phyloP scores from a whole-genome alignment of 1,140 invertebrate species.

The Cotesia glomerata region DNA sequence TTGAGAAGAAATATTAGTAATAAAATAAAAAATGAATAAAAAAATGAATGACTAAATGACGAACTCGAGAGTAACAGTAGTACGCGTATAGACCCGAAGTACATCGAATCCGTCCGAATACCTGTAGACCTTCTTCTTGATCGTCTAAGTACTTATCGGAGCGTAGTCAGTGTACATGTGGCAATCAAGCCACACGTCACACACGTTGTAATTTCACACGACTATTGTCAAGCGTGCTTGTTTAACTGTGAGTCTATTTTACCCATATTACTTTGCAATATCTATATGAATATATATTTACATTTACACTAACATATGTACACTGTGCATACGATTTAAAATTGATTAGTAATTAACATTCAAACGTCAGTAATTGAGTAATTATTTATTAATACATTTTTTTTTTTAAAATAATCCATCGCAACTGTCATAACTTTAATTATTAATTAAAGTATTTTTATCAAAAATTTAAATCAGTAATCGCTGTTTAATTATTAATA shows the following conservation, averaged over 20 bases:
- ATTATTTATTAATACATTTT: no score
- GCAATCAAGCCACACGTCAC: constrained; percentile 56
- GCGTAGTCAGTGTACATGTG: constrained; percentile 57
- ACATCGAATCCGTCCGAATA: constrained; percentile 41
- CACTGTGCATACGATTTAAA: neutral
- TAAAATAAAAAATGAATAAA: no score
- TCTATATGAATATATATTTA: neutral
- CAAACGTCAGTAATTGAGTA: no score
- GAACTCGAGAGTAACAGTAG: neutral
- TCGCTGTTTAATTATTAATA: no score
- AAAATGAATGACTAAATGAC: neutral
- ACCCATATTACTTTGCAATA: neutral
- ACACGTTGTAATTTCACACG: constrained; percentile 38
- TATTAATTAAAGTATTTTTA: no score
- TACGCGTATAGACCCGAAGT: constrained; percentile 32
- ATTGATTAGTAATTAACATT: no score
- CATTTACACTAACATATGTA: neutral
- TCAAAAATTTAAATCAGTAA: no score
- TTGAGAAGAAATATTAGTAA: no score
- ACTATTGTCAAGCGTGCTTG: constrained; percentile 7
- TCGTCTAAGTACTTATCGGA: constrained; percentile 29
- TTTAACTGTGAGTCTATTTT: constrained; percentile 9
- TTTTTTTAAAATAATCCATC: no score
- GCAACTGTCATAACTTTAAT: no score
- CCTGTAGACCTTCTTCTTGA: constrained; percentile 21